Base-by-base conservation (phyloP, 2,888 invertebrate species). In the Piscicola geometra region DNA sequence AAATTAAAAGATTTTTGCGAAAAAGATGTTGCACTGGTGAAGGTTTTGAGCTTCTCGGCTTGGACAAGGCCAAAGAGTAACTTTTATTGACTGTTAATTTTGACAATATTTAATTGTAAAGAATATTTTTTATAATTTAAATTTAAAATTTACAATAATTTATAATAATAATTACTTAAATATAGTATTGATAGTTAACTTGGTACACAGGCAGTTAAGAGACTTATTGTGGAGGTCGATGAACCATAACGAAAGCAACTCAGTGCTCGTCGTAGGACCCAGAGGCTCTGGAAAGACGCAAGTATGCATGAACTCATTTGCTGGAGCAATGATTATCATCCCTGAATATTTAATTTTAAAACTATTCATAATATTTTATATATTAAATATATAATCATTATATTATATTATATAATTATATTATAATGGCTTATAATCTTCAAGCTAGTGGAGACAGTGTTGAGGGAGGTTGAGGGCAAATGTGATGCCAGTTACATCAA, bases 251-350 rank as follows among this genome's bases (percentile, higher is more conserved):
- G 60, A 56, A n/a, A 56, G 60, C 60, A 56, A 56, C 25, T 56
- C 60, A 3, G 60, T 56, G 60, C n/a, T 56, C 9, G 9, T 56
- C 15, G 60, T 56, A 3, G 60, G 60, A 56, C 60, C 60, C 5
- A 56, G 60, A 56, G 60, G 60, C 5, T 56, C 60, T 25, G 60
- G 60, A 18, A 56, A 56, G n/a, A 56, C 60, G n/a, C 60, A 56
- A 25, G 60, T 56, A 5, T 21, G 9, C 50, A 47, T 47, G 50
- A 47, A 47, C 9, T 47, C 21, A 15, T 47, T 47, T 47, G 9
- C 9, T 47, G 9, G 50, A 47, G 21, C 21, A 47, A 21, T 47
- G 9, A 15, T 47, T n/a, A n/a, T n/a, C n/a, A n/a, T n/a, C n/a
- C n/a, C n/a, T n/a, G n/a, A n/a, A n/a, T n/a, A n/a, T n/a, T n/a